These are phyloP conservation scores for Stenchaetothrips biformis DNA, from an alignment of 2,888 invertebrate genomes.

Conservation along the genomic window DNA sequence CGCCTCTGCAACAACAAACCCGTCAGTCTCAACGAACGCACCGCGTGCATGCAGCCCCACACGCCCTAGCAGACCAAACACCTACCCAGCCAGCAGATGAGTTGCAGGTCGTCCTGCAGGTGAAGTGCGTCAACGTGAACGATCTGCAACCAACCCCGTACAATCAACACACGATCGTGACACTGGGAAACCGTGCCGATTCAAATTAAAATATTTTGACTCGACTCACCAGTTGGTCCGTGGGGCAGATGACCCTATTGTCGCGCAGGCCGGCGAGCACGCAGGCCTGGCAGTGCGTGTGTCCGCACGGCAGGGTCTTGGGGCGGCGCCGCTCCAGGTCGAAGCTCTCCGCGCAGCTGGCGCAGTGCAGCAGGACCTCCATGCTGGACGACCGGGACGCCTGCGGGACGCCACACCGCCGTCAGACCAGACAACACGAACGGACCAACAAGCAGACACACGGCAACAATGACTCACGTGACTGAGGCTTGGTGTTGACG, in stretches of 20 bases:
- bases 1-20: neutral
- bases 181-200: neutral
- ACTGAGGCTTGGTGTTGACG: too few species aligned
- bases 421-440: too few species aligned
- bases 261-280: neutral
- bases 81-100: conserved; percentile 3
- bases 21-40: neutral
- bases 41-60: neutral
- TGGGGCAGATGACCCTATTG: neutral
- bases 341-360: neutral
- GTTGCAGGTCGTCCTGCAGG: neutral
- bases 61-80: neutral
- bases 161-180: neutral
- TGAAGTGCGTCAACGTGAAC: neutral
- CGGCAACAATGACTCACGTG: too few species aligned
- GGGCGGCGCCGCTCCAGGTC: neutral
- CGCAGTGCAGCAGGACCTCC: neutral
- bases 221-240: neutral
- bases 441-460: too few species aligned
- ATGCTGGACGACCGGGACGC: neutral
- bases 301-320: neutral
- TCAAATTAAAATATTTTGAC: neutral
- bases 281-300: neutral
- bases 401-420: too few species aligned
- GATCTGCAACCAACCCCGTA: too few species aligned